Base-by-base conservation (phyloP, 1,140 invertebrate species). In the Rhagoletis zephyria region DNA sequence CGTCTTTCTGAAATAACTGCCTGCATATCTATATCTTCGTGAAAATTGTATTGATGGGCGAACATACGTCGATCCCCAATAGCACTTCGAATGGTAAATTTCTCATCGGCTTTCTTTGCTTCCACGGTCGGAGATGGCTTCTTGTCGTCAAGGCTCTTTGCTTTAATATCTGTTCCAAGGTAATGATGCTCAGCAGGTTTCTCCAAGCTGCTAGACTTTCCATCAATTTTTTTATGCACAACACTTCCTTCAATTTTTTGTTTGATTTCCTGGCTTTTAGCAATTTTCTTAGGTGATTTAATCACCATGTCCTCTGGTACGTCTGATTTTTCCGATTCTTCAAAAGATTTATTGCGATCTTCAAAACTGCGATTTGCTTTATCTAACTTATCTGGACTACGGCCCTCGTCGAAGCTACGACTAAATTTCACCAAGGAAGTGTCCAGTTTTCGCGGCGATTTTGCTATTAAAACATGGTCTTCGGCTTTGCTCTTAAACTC, bases 401-500 rank as follows among this genome's bases (percentile, higher is more conserved):
- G 94, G 81, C 94, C 94, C 89, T 95, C 95, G 90, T 96, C 95
- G 89, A 95, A 95, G 90, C 95, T 96, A 89, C 95, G 94, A 88
- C 95, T 96, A 45, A 95, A 94, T 92, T 95, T 95, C 9, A 95
- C 94, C 87, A 95, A 90, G 88, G 95, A 95, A 88, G 95, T 95
- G 89, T 96, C 95, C 5, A 96, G 90, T 89, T 95, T 95, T 88
- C 95, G 95, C 2, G 95, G 95, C 40, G 95, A 95, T 90, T 96
- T 96, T 0, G 95, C 95, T 89, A 96, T 95, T 87, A 96, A 94
- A n/a, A 95, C 95, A 89, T 95, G 94, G 91, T 95, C 95, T 91
- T 95, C 94, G 1, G 94, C 94, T 90, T 95, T 95, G 63, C 94
- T 95, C 88, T 93, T 95, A 42, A 95, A 95, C 90, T 95, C 94